Conservation (phyloP, 2,113 vertebrate genomes). For the Nibea albiflora region DNA sequence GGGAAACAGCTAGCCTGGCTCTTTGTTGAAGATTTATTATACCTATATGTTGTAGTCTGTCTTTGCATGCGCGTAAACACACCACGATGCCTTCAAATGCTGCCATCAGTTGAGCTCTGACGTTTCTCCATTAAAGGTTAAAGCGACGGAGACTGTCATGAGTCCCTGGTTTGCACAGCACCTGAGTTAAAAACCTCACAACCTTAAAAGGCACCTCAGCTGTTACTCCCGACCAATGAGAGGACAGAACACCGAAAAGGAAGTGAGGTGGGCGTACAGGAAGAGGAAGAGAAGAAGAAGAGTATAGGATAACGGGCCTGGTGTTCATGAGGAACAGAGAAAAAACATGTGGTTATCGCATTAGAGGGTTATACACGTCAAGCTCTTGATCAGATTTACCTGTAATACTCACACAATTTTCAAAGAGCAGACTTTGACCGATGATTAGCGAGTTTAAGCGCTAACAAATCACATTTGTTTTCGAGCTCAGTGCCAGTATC, state of each 20-base stretch:
- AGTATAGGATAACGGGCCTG: conserved; percentile 41
- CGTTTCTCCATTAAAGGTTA: conserved; percentile 21
- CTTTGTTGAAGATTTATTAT: not conserved
- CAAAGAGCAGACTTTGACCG: conserved; percentile 4
- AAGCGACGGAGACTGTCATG: not conserved
- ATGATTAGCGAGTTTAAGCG: not conserved
- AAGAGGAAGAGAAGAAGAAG: conserved; percentile 58
- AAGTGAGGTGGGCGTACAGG: conserved; percentile 70
- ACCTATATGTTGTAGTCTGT: not conserved
- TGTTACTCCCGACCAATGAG: conserved; percentile 50
- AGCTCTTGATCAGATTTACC: conserved; percentile 47
- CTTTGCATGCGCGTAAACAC: not conserved
- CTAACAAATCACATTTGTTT: conserved; percentile 24
- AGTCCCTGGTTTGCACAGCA: not conserved
- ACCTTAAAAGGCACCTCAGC: conserved; percentile 73
- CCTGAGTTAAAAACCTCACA: conserved; percentile 42
- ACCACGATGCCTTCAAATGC: not conserved
- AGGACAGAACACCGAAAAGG: conserved; percentile 43
- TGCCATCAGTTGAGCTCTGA: not conserved
- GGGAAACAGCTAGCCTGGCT: too few relatives aligned
- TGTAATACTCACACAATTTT: conserved; percentile 23
- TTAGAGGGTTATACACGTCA: conserved; percentile 32
- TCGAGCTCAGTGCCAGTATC: not conserved
- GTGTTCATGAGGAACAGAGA: conserved; percentile 46
- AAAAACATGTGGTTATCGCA: conserved; percentile 44